Base-by-base conservation (phyloP, 2,113 vertebrate genomes). In the Scytalopus superciliaris region DNA sequence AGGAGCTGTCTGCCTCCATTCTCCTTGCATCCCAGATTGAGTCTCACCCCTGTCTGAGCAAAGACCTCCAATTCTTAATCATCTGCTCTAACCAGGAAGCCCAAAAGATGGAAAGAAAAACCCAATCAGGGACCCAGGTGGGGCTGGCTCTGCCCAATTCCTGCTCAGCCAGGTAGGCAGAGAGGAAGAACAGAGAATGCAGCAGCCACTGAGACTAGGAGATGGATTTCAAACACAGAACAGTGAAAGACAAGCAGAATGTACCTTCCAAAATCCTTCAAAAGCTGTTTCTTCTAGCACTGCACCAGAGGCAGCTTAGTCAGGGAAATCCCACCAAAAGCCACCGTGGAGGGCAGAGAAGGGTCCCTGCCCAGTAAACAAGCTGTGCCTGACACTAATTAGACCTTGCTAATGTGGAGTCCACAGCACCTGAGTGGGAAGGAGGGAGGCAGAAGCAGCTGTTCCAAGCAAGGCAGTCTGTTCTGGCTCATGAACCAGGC, bases 41-140 rank as follows among this genome's bases (percentile, higher is more conserved):
- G 13, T 7, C 21, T 7, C 6, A 40, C 14, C 10, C 42, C 14
- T 14, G 25, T 15, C 12, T 0, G 0, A 19, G 27, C 68, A 77
- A 84, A 14, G 47, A 50, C 10, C 8, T 22, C 4, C 3, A 22
- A 0, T 64, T 75, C n/a, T 31, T 45, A 9, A 7, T 47, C 28
- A 70, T 3, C 45, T 81, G 13, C 52, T 78, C 25, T 72, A 82
- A 78, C 8, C 23, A 56, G 60, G 35, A 75, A 86, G 47, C 37
- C 42, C 53, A 9, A 37, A 62, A 84, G 33, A 45, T 42, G 35
- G 22, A 47, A 87, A 50, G 8, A 57, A 44, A 70, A 66, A 24
- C 19, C 9, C 53, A 40, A 4, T 5, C 10, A 64, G 35, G 3
- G 19, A 24, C 19, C 19, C 37, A 66, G 19, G 30, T 2, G 2